phyloP scores from a whole-genome alignment of 2,113 vertebrate species.

The Scomber japonicus region DNA sequence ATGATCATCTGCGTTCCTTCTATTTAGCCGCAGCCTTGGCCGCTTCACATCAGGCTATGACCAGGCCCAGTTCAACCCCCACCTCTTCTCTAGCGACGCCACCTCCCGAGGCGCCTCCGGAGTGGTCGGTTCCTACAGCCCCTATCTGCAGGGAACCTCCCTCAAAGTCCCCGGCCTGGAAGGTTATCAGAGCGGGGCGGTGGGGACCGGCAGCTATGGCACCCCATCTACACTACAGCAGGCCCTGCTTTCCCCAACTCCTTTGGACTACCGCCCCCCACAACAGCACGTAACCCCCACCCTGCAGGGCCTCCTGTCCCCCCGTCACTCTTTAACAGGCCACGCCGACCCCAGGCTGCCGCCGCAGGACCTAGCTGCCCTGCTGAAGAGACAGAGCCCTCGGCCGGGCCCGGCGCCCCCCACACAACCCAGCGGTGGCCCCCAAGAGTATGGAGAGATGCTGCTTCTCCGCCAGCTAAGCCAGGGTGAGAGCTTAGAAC shows the following conservation, averaged over 20 bases:
- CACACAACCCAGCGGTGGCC: slow-evolving; percentile 56
- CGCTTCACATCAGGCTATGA: slow-evolving; percentile 93
- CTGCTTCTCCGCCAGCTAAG: slow-evolving; percentile 90
- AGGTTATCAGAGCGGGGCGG: slow-evolving; percentile 86
- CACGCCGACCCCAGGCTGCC: slow-evolving; percentile 93
- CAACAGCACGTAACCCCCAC: slow-evolving; percentile 96
- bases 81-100: slow-evolving; percentile 85
- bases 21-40: slow-evolving; percentile 86
- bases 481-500: slow-evolving; percentile 89
- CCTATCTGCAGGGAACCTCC: slow-evolving; percentile 86
- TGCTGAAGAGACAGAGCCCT: slow-evolving; percentile 90
- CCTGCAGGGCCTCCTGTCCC: slow-evolving; percentile 96
- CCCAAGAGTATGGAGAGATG: slow-evolving; percentile 91
- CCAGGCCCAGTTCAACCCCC: slow-evolving; percentile 92
- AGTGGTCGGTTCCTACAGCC: slow-evolving; percentile 82
- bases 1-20: slow-evolving; percentile 21
- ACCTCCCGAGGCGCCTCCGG: slow-evolving; percentile 75
- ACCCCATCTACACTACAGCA: slow-evolving; percentile 94
- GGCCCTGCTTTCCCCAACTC: slow-evolving; percentile 95
- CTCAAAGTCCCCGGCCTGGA: slow-evolving; percentile 88
- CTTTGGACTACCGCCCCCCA: slow-evolving; percentile 91
- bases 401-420: slow-evolving; percentile 79
- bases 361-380: slow-evolving; percentile 91
- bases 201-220: slow-evolving; percentile 72
- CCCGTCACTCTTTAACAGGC: slow-evolving; percentile 95